Evolutionary conservation across 2,888 invertebrate genomes (phyloP), one percentile per base, ranked within the genome.

Genomic region (Prosapia bicincta): DNA sequence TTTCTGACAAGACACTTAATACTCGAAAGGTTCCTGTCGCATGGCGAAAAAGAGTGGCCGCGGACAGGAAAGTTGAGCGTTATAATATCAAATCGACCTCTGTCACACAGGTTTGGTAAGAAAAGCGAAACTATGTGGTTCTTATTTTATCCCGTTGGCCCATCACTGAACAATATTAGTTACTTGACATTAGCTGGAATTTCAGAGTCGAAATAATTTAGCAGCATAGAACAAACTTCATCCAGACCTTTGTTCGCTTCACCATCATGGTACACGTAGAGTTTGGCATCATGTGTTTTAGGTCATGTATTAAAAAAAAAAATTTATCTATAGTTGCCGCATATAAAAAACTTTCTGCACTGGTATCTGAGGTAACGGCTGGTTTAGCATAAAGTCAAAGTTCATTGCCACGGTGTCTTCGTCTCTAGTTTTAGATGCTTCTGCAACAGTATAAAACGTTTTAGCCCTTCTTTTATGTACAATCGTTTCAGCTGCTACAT

Each of bases 61-160:
- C 70, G 32, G 20, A 70, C 28, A 38, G 38, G 38, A 13, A 38
- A 38, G 38, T 30, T 30, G 30, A 7, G 38, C 15, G 7, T 38
- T 2, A 70, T 70, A 5, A 15, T 70, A n/a, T 70, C 38, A 23
- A 70, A 70, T 32, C 70, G 15, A 20, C 30, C 28, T 68, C 28
- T 68, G n/a, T 68, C 68, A 69, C 30, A 32, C 23, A 69, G 38
- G 23, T 32, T 43, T 54, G 24, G 20, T 38, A 43, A 43, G 25
- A 71, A 26, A 24, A 23, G 32, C 38, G 43, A 43, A 71, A 54
- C 43, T 71, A 54, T 23, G 30, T 71, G 69, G 43, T 78, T 78
- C 69, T 79, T 79, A 72, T 78, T 79, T 74, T 79, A 77, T 3
- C 77, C 75, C 15, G 76, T n/a, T 65, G 73, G 66, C 20, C 73